These are phyloP conservation scores for Panthera leo DNA, from an alignment of 2,113 vertebrate genomes.

Conservation along the genomic window DNA sequence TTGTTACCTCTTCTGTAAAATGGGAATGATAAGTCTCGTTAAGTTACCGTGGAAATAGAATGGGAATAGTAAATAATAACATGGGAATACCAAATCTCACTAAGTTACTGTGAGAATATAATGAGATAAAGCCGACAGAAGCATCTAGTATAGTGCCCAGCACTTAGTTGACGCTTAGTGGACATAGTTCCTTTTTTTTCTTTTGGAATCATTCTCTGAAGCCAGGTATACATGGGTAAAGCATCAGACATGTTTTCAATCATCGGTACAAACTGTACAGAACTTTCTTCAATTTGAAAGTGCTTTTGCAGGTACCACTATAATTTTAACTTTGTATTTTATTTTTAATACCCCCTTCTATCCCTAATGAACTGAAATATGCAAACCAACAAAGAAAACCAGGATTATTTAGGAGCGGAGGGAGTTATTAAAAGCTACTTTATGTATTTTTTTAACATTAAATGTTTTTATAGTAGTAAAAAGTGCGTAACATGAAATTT, in stretches of 20 bases:
- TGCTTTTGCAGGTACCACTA: background rate
- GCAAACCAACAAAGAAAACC: background rate
- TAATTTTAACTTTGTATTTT: background rate
- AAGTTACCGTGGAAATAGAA: background rate
- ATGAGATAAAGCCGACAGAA: background rate
- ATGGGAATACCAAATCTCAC: background rate
- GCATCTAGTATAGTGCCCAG: background rate
- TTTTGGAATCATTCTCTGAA: slow-evolving; percentile 15
- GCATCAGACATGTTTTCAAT: background rate
- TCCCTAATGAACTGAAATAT: background rate
- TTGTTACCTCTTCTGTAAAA: slow-evolving; percentile 7
- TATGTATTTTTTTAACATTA: background rate
- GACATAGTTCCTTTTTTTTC: background rate
- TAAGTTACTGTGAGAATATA: background rate
- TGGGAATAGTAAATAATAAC: background rate
- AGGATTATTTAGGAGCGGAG: background rate
- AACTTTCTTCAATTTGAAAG: background rate
- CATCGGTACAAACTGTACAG: background rate
- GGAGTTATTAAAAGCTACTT: background rate
- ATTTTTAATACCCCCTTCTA: background rate
- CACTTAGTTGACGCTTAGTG: background rate
- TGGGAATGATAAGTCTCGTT: background rate
- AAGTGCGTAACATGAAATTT: background rate
- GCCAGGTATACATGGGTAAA: background rate
- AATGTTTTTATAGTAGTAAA: background rate